Evolutionary conservation across 2,797 vertebrate genomes (phyloP).

Genomic region (Margarornis squamiger): DNA sequence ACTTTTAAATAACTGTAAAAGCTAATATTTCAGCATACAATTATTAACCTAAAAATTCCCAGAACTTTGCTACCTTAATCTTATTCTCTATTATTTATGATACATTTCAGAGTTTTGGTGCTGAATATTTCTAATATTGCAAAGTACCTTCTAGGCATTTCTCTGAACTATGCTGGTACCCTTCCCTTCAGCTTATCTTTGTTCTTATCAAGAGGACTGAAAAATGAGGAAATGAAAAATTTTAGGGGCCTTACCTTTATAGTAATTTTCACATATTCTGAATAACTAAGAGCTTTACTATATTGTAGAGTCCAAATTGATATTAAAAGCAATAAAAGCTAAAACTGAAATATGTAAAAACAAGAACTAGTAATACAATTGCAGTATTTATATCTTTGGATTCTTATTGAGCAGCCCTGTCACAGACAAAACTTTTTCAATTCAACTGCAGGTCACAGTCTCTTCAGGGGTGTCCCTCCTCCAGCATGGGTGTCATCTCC

Average conservation of each 20-base stretch:
- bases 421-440: background rate
- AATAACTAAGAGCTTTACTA: background rate
- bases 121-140: background rate
- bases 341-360: background rate
- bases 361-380: background rate
- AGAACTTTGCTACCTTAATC: background rate
- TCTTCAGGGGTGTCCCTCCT: background rate
- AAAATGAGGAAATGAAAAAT: background rate
- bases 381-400: background rate
- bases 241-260: background rate
- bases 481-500: background rate
- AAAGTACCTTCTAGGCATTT: background rate
- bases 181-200: background rate
- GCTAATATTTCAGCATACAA: background rate
- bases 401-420: background rate
- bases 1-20: background rate
- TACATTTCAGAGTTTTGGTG: background rate
- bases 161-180: background rate
- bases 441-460: background rate
- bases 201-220: background rate
- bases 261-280: background rate
- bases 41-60: background rate
- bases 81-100: background rate
- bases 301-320: background rate
- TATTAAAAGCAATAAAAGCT: background rate